phyloP scores from a whole-genome alignment of 2,888 invertebrate species.

The Mythimna loreyi region DNA sequence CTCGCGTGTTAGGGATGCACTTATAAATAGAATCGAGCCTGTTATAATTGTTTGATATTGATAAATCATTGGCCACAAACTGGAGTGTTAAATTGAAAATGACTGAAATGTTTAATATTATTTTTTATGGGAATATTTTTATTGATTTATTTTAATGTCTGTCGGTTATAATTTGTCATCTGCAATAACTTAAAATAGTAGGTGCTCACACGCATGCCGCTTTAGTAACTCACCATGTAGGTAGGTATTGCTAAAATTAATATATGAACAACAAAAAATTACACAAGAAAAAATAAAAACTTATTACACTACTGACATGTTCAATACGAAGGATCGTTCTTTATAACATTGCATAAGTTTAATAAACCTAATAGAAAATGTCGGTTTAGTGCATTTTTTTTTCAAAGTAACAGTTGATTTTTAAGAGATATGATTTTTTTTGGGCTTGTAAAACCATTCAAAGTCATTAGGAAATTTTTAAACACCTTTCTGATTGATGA shows the following conservation, averaged over 20 bases:
- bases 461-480: too few relatives aligned
- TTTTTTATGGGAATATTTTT: slow-evolving; percentile 49
- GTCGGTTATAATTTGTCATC: slow-evolving; percentile 2
- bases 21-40: slow-evolving; percentile 67
- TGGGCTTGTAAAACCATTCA: too few relatives aligned
- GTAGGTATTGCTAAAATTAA: not conserved
- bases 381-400: too few relatives aligned
- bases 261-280: too few relatives aligned
- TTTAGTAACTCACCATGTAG: not conserved
- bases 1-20: slow-evolving; percentile 68
- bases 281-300: too few relatives aligned
- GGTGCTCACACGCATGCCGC: not conserved
- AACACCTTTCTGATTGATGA: too few relatives aligned
- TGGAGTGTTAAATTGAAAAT: slow-evolving; percentile 64
- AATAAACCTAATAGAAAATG: too few relatives aligned
- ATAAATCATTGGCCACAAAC: slow-evolving; percentile 68
- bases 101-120: slow-evolving; percentile 51
- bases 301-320: too few relatives aligned
- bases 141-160: slow-evolving; percentile 49
- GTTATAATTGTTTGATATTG: slow-evolving; percentile 72
- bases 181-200: slow-evolving; percentile 4
- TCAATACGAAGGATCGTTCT: too few relatives aligned
- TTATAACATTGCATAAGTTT: too few relatives aligned
- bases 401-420: too few relatives aligned
- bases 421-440: too few relatives aligned